Evolutionary conservation across 2,113 vertebrate species (phyloP), one percentile per base, ranked within the genome.

Genomic region (Miniopterus natalensis): DNA sequence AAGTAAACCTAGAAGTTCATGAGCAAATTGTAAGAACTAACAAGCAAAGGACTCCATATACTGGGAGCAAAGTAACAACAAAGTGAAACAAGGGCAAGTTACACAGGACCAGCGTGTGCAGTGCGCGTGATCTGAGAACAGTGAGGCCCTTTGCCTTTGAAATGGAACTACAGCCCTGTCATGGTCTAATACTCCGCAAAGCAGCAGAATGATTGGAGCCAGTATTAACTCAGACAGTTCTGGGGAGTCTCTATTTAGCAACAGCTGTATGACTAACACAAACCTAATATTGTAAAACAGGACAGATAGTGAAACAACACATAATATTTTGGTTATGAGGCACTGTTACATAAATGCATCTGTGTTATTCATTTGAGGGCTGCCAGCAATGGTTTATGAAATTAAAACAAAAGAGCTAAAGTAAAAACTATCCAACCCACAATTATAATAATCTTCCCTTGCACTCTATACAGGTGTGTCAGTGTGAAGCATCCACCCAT

Each of bases 221-320:
- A 92, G n/a, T 97, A 97, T 97, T 97, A 95, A 97, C 66, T 93
- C 12, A 0, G 97, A 97, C 96, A 97, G 96, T 95, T 93, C 90
- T 80, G 45, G 90, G 53, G 90, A 97, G 80, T 95, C 84, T 95
- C 77, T 85, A 84, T 97, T 96, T 96, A 94, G 80, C 75, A 88
- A 88, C 77, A 88, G 71, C 66, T 95, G 61, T 96, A 84, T 90
- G 94, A 88, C 70, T 45, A 79, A 59, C 75, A 91, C 51, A 80
- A 91, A 86, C 83, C 89, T 95, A 89, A 96, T 93, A 92, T 71
- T 85, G 70, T 78, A 94, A 21, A 96, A 88, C 59, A 93, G 89
- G 88, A 96, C 25, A 73, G 94, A 97, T 47, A 81, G 65, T 57
- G 71, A 96, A 92, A 85, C 21, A 78, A 25, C 84, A 96, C 84